Evolutionary conservation across 2,888 invertebrate species (phyloP).

Genomic region (Drosophila incognita): DNA sequence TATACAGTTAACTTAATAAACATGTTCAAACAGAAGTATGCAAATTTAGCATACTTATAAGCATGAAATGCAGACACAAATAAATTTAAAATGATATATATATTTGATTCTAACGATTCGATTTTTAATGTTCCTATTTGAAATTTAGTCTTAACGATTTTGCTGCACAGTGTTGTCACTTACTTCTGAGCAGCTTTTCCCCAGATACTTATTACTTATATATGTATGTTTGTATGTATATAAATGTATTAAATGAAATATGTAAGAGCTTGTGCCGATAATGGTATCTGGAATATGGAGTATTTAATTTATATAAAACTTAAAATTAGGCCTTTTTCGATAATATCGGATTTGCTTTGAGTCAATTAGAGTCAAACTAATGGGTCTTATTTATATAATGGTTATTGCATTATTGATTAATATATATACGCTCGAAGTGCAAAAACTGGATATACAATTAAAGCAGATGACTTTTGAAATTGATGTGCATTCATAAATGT

Average conservation of each 20-base stretch:
- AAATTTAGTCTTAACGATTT: not conserved
- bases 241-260: not conserved
- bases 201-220: not conserved
- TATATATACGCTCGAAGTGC: not conserved
- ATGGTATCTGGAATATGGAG: not conserved
- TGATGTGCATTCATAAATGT: not conserved
- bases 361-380: not conserved
- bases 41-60: slow-evolving; percentile 10
- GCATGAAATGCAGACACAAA: not conserved
- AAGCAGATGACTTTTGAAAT: not conserved
- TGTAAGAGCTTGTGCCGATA: not conserved
- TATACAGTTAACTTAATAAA: not conserved
- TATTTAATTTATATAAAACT: not conserved
- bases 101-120: too few relatives aligned
- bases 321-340: not conserved
- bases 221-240: not conserved
- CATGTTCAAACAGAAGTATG: not conserved
- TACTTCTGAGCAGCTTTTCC: slow-evolving; percentile 10
- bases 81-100: not conserved
- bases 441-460: not conserved
- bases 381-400: not conserved
- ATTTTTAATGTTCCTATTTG: not conserved
- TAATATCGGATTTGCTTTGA: not conserved
- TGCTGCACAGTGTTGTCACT: slow-evolving; percentile 12
- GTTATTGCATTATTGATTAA: not conserved